Evolutionary conservation across 1,140 invertebrate genomes (phyloP).

Genomic region (Brachionus sp.): DNA sequence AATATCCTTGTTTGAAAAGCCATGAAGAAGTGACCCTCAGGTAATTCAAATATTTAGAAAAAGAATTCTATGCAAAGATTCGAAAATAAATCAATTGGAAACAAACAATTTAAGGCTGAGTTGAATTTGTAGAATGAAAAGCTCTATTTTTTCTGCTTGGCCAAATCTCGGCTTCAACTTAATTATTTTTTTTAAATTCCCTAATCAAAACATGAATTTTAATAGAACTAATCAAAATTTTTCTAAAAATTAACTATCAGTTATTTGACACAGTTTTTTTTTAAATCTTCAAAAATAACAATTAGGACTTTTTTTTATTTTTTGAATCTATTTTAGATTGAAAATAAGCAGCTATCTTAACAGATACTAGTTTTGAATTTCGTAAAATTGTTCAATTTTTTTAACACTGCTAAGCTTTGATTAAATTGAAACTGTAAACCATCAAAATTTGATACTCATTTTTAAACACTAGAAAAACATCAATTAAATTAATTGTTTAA

Average conservation of each 20-base stretch:
- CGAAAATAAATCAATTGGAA: neutral
- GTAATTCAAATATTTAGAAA: neutral
- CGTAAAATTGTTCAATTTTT: neutral
- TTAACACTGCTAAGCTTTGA: neutral
- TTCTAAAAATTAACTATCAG: neutral
- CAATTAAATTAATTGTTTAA: neutral
- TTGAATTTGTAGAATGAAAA: neutral
- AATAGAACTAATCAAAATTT: conserved; percentile 5
- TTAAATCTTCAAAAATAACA: neutral
- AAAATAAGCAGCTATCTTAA: neutral
- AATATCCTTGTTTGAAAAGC: neutral
- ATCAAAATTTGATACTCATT: neutral
- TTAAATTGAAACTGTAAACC: neutral
- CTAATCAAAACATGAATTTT: conserved; percentile 5
- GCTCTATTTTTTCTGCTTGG: neutral
- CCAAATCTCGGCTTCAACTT: neutral
- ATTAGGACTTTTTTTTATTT: neutral
- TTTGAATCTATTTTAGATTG: neutral
- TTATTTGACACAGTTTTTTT: neutral
- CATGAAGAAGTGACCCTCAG: neutral
- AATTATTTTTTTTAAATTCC: neutral
- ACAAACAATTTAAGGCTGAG: neutral
- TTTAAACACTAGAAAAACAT: neutral
- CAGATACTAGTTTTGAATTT: neutral
- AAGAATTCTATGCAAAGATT: neutral